Evolutionary conservation across 2,888 invertebrate genomes (phyloP).

Genomic region (Cataglyphis rosenhaueri): DNA sequence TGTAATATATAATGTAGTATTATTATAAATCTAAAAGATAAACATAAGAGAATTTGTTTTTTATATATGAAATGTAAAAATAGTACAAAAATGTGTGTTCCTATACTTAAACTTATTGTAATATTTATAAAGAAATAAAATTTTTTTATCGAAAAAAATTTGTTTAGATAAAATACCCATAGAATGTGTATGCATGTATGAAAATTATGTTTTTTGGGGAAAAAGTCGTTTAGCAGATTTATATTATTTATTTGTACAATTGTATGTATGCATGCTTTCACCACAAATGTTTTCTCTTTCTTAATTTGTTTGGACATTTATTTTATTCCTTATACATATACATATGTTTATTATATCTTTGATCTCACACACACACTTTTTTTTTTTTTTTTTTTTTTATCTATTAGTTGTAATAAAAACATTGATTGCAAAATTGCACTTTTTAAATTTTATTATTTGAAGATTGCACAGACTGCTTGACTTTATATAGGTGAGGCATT

Average conservation of each 20-base stretch:
- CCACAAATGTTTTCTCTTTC: neutral
- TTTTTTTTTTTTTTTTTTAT: too few relatives aligned
- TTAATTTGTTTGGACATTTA: neutral
- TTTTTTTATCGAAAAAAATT: constrained; percentile 33
- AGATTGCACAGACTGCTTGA: neutral
- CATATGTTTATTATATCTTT: too few relatives aligned
- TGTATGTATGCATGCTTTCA: too few relatives aligned
- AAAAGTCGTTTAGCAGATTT: neutral
- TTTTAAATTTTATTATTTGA: neutral
- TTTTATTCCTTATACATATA: neutral
- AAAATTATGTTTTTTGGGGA: neutral
- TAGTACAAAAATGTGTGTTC: constrained; percentile 64
- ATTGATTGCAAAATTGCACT: neutral
- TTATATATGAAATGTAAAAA: constrained; percentile 28
- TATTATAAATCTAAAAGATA: constrained; percentile 10
- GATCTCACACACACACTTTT: neutral
- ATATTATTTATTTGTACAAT: neutral
- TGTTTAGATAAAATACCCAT: neutral
- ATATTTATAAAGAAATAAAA: constrained; percentile 66
- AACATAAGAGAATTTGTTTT: constrained; percentile 5
- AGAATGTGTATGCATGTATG: neutral
- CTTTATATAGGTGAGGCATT: neutral
- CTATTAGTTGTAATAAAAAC: neutral
- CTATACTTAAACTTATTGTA: constrained; percentile 69
- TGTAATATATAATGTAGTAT: neutral